These are phyloP conservation scores for Spodoptera littoralis DNA, from an alignment of 2,888 invertebrate genomes.

Conservation along the genomic window DNA sequence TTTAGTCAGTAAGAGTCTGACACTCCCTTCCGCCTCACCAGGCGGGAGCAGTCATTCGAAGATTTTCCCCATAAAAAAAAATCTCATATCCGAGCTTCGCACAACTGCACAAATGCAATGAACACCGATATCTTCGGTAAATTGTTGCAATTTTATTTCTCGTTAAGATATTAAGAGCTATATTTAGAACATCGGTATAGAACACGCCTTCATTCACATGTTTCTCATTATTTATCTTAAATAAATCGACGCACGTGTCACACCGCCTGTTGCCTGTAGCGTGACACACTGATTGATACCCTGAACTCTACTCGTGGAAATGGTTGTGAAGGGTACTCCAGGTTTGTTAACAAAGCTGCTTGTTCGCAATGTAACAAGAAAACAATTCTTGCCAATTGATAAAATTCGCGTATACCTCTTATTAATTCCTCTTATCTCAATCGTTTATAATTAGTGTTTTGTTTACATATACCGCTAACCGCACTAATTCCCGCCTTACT, in stretches of 20 bases:
- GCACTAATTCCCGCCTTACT: too few species aligned
- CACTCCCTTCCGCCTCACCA: too few species aligned
- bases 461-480: not conserved
- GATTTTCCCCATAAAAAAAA: too few species aligned
- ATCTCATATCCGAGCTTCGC: too few species aligned
- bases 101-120: not conserved
- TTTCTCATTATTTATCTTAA: conserved; percentile 11
- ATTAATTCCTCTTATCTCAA: conserved; percentile 28
- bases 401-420: conserved; percentile 25
- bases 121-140: not conserved
- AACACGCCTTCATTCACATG: not conserved
- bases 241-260: conserved; percentile 18
- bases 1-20: too few species aligned
- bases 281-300: conserved; percentile 6
- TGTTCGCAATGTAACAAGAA: not conserved
- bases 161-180: conserved; percentile 3
- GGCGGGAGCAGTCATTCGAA: too few species aligned
- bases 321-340: not conserved
- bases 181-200: not conserved
- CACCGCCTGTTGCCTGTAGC: not conserved
- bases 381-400: conserved; percentile 16
- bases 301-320: conserved; percentile 16
- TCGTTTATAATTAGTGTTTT: conserved; percentile 9
- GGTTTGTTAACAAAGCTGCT: not conserved
- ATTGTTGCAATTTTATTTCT: not conserved